A percentile compares a stretch with the other conserved stretches of the same genome.
phyloP scores from a whole-genome alignment of 2,797 vertebrate species.

The Valencia hispanica region DNA sequence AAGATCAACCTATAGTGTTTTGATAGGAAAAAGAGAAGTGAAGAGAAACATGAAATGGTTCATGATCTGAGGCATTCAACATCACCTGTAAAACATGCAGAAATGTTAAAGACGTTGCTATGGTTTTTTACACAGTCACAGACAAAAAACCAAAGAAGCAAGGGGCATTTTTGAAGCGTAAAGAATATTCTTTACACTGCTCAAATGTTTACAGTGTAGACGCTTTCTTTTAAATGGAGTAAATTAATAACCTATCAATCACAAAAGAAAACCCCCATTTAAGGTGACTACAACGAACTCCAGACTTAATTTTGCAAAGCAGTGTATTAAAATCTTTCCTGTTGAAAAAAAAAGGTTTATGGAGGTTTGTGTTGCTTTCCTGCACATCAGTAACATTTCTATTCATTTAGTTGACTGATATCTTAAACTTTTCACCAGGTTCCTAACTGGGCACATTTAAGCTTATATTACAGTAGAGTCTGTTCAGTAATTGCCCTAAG shows the following conservation, averaged over 20 bases:
- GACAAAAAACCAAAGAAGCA: background rate
- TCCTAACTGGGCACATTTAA: background rate
- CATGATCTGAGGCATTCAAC: background rate
- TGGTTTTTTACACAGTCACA: background rate
- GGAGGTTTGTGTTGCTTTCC: background rate
- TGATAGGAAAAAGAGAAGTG: background rate
- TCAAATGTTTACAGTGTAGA: background rate
- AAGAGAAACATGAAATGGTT: background rate
- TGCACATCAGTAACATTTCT: background rate
- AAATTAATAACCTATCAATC: background rate
- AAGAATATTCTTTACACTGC: background rate
- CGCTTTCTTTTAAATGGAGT: background rate
- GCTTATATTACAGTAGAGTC: background rate
- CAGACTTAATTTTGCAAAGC: background rate
- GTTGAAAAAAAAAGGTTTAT: background rate
- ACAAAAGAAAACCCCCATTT: background rate
- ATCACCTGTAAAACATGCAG: background rate
- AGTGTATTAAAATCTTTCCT: background rate
- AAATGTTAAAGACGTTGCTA: background rate
- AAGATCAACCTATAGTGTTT: background rate
- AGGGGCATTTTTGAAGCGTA: background rate
- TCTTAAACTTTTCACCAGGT: background rate
- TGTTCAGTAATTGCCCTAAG: constrained; percentile 12
- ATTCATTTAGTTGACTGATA: background rate
- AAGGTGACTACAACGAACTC: background rate